Percentiles rank a stretch among this genome's conserved stretches.
Evolutionary conservation across 1,140 invertebrate species (phyloP).

Genomic region (Leguminivora glycinivorella): DNA sequence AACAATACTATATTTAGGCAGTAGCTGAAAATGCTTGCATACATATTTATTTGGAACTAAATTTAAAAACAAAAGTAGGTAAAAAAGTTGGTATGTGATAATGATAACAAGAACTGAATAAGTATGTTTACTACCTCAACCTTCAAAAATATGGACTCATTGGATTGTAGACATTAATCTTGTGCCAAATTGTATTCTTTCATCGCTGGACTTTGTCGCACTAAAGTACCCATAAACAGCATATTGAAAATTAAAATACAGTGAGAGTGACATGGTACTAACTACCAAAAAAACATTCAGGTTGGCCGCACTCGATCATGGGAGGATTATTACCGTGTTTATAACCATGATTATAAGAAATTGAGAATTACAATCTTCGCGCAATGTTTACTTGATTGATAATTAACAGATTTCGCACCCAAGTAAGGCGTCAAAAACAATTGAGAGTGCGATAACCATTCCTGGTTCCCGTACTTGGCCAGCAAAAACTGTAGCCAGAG

Average conservation of each 20-base stretch:
- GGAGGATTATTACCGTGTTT: background rate
- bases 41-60: background rate
- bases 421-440: conserved; percentile 26
- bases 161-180: background rate
- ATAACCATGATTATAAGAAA: conserved; percentile 3
- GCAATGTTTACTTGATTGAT: conserved; percentile 13
- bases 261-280: background rate
- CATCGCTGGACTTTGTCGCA: background rate
- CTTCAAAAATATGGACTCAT: background rate
- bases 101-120: background rate
- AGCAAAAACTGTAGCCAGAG: background rate
- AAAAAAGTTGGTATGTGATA: too few species aligned
- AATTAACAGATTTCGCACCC: conserved; percentile 10
- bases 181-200: background rate
- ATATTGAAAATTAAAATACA: background rate
- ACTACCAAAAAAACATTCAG: background rate
- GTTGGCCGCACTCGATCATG: background rate
- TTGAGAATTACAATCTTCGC: conserved; percentile 5
- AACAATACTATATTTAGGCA: too few species aligned
- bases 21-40: background rate
- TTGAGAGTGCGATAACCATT: conserved; percentile 14
- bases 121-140: background rate
- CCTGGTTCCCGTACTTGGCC: background rate
- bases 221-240: background rate
- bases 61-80: background rate